Evolutionary conservation across 2,113 vertebrate species (phyloP).

Genomic region (Xiphorhynchus elegans): DNA sequence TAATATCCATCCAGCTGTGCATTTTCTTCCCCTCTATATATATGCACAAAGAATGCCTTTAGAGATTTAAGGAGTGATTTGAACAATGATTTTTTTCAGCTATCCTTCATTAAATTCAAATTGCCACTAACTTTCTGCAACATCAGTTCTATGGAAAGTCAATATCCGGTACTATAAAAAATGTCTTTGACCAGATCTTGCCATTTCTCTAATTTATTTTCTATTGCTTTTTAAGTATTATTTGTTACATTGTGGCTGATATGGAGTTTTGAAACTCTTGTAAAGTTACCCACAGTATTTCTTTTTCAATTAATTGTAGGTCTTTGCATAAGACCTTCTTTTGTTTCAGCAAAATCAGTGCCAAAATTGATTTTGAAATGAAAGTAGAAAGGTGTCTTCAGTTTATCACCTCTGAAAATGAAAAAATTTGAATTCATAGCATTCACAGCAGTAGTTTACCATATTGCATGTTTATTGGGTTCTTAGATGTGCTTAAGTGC

Average conservation of each 20-base stretch:
- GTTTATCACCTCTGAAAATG: constrained; percentile 10
- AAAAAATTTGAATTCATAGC: background rate
- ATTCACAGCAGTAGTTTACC: background rate
- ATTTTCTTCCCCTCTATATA: background rate
- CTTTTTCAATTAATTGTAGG: background rate
- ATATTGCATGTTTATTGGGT: background rate
- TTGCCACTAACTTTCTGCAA: background rate
- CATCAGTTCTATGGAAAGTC: background rate
- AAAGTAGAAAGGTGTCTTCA: background rate
- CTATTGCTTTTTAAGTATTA: background rate
- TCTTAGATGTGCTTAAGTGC: background rate
- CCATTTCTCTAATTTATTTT: background rate
- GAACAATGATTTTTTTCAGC: background rate
- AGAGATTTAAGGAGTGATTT: background rate
- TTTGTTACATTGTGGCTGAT: background rate
- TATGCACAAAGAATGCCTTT: background rate
- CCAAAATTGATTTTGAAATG: constrained; percentile 29
- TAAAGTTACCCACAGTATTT: background rate
- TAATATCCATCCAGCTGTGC: background rate
- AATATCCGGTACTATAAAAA: background rate
- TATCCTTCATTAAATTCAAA: constrained; percentile 9
- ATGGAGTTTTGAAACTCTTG: background rate
- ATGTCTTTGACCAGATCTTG: background rate
- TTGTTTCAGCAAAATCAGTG: background rate
- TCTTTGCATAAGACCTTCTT: background rate